Percentiles rank a stretch among this genome's conserved stretches.
Conservation (phyloP, 2,888 invertebrate species). For the Mesopsocus fuscifrons region DNA sequence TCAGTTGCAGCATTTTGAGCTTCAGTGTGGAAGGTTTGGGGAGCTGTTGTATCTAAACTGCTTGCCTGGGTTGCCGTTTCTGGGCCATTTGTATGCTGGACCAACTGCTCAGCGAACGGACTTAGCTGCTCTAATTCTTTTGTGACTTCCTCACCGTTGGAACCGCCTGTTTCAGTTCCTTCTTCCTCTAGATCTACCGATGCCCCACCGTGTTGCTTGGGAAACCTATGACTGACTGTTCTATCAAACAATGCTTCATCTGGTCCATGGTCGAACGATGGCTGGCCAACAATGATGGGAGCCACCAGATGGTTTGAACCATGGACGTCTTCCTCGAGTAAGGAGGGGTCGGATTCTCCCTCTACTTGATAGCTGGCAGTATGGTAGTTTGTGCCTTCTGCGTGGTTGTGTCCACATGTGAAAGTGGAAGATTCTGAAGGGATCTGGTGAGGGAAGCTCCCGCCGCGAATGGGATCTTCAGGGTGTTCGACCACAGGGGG, state of each 20-base stretch:
- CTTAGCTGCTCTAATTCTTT: neutral
- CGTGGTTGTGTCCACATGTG: constrained; percentile 2
- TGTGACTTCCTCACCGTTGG: neutral
- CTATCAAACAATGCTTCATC: too few species aligned
- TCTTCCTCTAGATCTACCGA: neutral
- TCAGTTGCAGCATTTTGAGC: neutral
- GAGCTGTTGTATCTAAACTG: neutral
- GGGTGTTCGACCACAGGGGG: too few species aligned
- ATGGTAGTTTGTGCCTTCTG: neutral
- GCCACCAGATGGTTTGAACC: neutral
- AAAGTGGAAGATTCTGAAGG: neutral
- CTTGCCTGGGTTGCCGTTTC: neutral
- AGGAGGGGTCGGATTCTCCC: neutral
- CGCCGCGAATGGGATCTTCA: neutral
- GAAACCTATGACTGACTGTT: too few species aligned
- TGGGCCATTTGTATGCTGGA: neutral
- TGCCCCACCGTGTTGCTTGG: too few species aligned
- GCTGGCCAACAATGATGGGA: neutral
- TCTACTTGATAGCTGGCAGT: neutral
- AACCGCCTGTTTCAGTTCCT: neutral
- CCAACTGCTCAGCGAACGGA: neutral
- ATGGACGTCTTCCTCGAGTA: neutral
- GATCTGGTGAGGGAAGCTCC: neutral
- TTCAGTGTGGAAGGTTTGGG: neutral
- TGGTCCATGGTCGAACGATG: neutral